Evolutionary conservation across 2,888 invertebrate genomes (phyloP).

Genomic region (Patella pellucida): DNA sequence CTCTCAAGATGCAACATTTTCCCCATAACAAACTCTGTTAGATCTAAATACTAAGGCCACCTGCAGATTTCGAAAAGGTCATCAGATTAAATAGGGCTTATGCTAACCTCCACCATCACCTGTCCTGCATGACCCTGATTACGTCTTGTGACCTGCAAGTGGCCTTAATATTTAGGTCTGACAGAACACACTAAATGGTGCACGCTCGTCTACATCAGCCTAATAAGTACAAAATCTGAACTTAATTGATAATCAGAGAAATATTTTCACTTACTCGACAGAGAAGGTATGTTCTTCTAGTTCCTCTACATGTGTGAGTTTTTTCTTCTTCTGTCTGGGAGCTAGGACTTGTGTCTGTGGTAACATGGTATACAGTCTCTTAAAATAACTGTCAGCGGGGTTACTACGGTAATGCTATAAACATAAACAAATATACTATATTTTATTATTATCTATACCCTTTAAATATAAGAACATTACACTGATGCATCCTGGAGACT

Average conservation of each 20-base stretch:
- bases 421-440: conserved; percentile 3
- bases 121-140: no score
- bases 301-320: conserved; percentile 61
- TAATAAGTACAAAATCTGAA: no score
- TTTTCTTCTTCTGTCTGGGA: conserved; percentile 48
- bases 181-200: no score
- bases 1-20: no score
- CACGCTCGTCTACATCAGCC: no score
- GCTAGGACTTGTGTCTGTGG: conserved; percentile 61
- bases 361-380: conserved; percentile 62
- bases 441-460: neutral
- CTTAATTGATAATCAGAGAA: neutral
- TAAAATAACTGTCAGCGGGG: conserved; percentile 63
- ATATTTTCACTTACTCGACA: conserved; percentile 58
- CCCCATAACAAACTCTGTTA: no score
- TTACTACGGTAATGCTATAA: conserved; percentile 59
- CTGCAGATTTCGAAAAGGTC: no score
- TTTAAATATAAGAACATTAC: neutral
- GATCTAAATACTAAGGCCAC: no score
- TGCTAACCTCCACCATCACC: no score
- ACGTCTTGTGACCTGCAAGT: no score
- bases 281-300: conserved; percentile 63
- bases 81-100: no score
- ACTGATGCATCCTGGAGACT: neutral
- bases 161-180: no score